Conservation (phyloP, 2,797 vertebrate species). For the Gouania willdenowi region DNA sequence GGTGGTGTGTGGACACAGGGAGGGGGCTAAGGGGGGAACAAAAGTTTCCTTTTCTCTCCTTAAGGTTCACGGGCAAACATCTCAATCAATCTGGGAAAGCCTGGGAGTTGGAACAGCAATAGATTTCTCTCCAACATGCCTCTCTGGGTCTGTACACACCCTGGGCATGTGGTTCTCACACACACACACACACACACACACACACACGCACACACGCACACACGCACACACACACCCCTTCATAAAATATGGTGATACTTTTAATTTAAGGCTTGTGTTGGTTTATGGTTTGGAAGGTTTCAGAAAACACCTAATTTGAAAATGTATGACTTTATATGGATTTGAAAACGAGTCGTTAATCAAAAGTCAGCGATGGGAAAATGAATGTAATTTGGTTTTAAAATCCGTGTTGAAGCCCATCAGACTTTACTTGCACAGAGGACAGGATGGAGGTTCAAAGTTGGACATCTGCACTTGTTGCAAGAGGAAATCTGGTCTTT, state of each 20-base stretch:
- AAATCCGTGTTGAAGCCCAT: too few species aligned
- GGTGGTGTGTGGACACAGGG: conserved; percentile 8
- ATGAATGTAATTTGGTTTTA: too few species aligned
- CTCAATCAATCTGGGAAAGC: conserved; percentile 40
- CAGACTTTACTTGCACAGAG: too few species aligned
- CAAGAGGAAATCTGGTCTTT: not conserved
- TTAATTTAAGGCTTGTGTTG: conserved; percentile 27
- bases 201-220: conserved; percentile 11
- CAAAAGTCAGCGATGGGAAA: too few species aligned
- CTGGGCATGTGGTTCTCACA: conserved; percentile 48
- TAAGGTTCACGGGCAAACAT: conserved; percentile 33
- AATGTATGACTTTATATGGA: too few species aligned
- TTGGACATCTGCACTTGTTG: conserved; percentile 1
- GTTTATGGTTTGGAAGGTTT: conserved; percentile 15
- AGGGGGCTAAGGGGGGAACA: conserved; percentile 5
- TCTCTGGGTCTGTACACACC: conserved; percentile 49
- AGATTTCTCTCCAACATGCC: conserved; percentile 52
- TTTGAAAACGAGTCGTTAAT: too few species aligned
- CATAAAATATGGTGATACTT: too few species aligned
- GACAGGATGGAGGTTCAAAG: too few species aligned
- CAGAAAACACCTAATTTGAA: too few species aligned
- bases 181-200: conserved; percentile 14
- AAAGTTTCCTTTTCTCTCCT: conserved; percentile 27
- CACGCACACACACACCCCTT: conserved; percentile 13
- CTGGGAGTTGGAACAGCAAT: conserved; percentile 44